Conservation (phyloP, 2,113 vertebrate species). For the Sterna hirundo region DNA sequence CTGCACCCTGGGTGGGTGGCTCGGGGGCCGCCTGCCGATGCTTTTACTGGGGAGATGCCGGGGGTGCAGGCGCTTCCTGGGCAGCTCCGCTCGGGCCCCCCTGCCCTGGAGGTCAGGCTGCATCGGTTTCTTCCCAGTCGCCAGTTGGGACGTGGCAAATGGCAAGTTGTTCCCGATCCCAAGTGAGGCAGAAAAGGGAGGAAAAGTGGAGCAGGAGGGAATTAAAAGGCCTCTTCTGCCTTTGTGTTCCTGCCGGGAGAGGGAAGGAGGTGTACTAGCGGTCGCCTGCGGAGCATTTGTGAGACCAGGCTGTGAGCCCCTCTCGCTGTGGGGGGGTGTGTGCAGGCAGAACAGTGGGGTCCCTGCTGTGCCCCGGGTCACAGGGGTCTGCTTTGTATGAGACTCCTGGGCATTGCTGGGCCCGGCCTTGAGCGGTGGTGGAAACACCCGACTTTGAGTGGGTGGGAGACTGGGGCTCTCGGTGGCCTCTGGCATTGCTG, state of each 20-base stretch:
- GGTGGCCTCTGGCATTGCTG: rapidly evolving
- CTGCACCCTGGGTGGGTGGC: no score
- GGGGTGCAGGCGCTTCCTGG: rapidly evolving
- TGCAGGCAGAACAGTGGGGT: not conserved
- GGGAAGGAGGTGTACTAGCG: not conserved
- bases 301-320: not conserved
- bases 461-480: not conserved
- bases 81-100: rapidly evolving
- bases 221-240: constrained; percentile 4
- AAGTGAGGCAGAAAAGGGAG: not conserved
- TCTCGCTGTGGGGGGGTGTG: not conserved
- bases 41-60: rapidly evolving
- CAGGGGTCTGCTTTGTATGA: rapidly evolving
- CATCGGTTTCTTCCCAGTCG: rapidly evolving
- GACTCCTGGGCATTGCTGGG: not conserved
- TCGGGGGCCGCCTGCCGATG: rapidly evolving
- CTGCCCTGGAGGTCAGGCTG: not conserved
- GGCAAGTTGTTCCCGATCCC: not conserved
- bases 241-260: not conserved
- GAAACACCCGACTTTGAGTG: rapidly evolving
- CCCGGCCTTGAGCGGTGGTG: rapidly evolving
- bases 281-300: not conserved
- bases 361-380: not conserved
- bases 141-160: not conserved
- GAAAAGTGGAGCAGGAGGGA: not conserved